These are phyloP conservation scores for Sakesphorus luctuosus DNA, from an alignment of 2,113 vertebrate genomes.

Conservation along the genomic window DNA sequence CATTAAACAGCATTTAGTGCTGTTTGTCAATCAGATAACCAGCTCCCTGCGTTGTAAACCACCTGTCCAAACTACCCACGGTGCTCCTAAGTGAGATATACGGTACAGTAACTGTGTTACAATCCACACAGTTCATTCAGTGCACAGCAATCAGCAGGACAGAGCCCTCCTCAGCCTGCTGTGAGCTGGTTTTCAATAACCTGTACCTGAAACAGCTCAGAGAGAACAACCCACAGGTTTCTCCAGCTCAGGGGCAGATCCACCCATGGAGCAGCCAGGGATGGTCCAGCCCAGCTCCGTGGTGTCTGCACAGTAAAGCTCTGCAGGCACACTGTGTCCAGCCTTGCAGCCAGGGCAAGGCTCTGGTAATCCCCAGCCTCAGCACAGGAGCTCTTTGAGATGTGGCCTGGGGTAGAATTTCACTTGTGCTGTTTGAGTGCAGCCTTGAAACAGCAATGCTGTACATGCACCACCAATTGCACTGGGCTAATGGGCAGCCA, in stretches of 20 bases:
- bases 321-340: not conserved
- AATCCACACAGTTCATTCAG: not conserved
- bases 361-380: not conserved
- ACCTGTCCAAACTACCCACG: not conserved
- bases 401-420: not conserved
- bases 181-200: accelerated
- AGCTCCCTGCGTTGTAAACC: not conserved
- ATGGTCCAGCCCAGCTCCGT: not conserved
- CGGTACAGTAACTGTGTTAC: accelerated
- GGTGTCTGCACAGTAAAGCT: not conserved
- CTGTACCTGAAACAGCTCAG: not conserved
- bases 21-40: not conserved
- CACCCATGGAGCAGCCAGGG: not conserved
- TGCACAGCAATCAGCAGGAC: not conserved
- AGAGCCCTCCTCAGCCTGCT: not conserved
- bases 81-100: not conserved
- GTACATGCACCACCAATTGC: not conserved
- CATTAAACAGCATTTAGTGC: not conserved
- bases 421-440: not conserved
- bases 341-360: not conserved
- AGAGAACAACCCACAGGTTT: accelerated
- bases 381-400: not conserved
- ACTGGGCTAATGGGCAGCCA: not conserved
- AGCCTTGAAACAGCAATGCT: not conserved
- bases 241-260: not conserved